Evolutionary conservation across 2,888 invertebrate species (phyloP).

Genomic region (Opisthograptis luteolata): DNA sequence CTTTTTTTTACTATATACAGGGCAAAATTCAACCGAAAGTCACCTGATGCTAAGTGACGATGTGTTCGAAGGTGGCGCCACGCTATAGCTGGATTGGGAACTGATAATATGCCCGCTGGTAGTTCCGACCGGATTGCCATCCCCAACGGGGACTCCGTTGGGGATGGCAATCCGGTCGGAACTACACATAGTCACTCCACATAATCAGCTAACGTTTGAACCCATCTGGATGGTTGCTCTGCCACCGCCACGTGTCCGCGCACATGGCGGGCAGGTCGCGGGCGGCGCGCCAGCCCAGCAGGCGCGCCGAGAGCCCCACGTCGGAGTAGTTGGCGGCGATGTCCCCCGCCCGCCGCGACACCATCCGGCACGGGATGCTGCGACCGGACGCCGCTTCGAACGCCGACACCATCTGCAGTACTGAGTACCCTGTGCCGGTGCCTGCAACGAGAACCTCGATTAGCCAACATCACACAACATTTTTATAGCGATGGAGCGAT

Average conservation of each 20-base stretch:
- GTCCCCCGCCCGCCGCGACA: conserved; percentile 91
- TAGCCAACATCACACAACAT: neutral
- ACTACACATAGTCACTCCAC: too few species aligned
- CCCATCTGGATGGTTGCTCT: conserved; percentile 92
- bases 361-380: conserved; percentile 88
- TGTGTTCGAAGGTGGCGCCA: too few species aligned
- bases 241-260: conserved; percentile 94
- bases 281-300: conserved; percentile 93
- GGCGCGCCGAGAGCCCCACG: conserved; percentile 88
- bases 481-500: too few species aligned
- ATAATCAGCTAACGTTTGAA: too few species aligned
- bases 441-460: conserved; percentile 47
- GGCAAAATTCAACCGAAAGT: too few species aligned
- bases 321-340: conserved; percentile 94
- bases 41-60: too few species aligned
- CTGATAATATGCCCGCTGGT: too few species aligned
- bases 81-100: too few species aligned
- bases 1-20: too few species aligned
- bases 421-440: conserved; percentile 93
- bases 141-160: too few species aligned
- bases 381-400: conserved; percentile 91
- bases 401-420: conserved; percentile 92
- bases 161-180: too few species aligned
- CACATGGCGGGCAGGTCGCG: conserved; percentile 93
- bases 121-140: too few species aligned